Conservation (phyloP, 2,113 vertebrate species). For the Nipponia nippon region DNA sequence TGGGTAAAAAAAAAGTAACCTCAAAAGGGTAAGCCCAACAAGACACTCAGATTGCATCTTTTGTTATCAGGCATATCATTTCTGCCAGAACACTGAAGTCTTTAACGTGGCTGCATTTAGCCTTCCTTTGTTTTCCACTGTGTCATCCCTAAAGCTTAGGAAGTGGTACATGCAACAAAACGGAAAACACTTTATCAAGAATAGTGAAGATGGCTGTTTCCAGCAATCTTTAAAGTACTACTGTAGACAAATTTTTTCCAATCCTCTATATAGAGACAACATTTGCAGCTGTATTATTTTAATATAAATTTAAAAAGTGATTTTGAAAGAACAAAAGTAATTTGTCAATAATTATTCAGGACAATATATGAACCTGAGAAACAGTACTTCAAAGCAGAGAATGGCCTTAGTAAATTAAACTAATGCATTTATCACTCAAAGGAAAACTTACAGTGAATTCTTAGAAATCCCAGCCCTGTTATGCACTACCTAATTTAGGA, state of each 20-base stretch:
- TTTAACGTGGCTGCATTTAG: slow-evolving; percentile 9
- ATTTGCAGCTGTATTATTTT: background rate
- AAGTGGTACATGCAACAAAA: background rate
- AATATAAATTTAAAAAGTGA: background rate
- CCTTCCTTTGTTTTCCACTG: background rate
- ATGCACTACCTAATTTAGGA: background rate
- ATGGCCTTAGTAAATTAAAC: background rate
- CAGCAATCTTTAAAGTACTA: background rate
- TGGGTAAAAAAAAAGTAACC: background rate
- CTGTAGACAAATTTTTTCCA: background rate
- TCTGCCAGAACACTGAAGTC: slow-evolving; percentile 13
- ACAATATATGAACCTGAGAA: background rate
- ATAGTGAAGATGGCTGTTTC: background rate
- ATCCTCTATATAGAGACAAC: background rate
- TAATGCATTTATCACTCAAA: background rate
- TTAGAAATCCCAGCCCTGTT: background rate
- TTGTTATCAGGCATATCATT: background rate
- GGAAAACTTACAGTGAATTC: background rate
- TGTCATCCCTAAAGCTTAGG: background rate
- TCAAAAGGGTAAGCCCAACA: background rate
- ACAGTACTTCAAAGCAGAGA: background rate
- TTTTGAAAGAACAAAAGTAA: background rate
- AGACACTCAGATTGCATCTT: background rate
- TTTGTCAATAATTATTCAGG: background rate
- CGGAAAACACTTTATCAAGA: background rate